Percentiles rank a stretch among this genome's conserved stretches.
Conservation (phyloP, 2,888 invertebrate genomes). For the Napeogenes sylphis region DNA sequence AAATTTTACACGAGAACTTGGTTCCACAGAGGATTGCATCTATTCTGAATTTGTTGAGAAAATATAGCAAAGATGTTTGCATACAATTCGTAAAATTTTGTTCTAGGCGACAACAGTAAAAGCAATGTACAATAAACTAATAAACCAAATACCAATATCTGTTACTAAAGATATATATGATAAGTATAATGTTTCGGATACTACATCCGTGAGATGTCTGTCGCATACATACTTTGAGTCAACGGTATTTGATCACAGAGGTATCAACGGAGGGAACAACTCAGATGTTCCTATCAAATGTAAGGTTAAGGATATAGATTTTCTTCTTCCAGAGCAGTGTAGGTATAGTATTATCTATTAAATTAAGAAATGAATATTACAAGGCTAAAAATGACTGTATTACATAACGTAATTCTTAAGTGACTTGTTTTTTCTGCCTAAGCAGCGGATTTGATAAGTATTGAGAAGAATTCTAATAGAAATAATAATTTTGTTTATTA, state of each 20-base stretch:
- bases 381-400: background rate
- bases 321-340: conserved; percentile 82
- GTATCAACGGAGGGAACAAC: conserved; percentile 77
- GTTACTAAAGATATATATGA: conserved; percentile 34
- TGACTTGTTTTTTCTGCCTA: too few species aligned
- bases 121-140: conserved; percentile 42
- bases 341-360: conserved; percentile 58
- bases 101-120: conserved; percentile 47
- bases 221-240: conserved; percentile 51
- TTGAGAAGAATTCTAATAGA: background rate
- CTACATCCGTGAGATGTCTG: conserved; percentile 48
- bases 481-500: background rate
- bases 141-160: conserved; percentile 36
- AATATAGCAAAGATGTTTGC: too few species aligned
- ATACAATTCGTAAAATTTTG: background rate
- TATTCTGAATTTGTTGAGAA: background rate
- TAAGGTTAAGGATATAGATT: conserved; percentile 63
- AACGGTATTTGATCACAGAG: conserved; percentile 47
- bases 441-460: too few species aligned
- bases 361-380: background rate
- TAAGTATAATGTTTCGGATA: conserved; percentile 49
- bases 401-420: too few species aligned
- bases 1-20: too few species aligned
- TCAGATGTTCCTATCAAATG: conserved; percentile 70
- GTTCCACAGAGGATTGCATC: too few species aligned